phyloP scores from a whole-genome alignment of 2,888 invertebrate genomes.

The Mesodorylaimus sp. region DNA sequence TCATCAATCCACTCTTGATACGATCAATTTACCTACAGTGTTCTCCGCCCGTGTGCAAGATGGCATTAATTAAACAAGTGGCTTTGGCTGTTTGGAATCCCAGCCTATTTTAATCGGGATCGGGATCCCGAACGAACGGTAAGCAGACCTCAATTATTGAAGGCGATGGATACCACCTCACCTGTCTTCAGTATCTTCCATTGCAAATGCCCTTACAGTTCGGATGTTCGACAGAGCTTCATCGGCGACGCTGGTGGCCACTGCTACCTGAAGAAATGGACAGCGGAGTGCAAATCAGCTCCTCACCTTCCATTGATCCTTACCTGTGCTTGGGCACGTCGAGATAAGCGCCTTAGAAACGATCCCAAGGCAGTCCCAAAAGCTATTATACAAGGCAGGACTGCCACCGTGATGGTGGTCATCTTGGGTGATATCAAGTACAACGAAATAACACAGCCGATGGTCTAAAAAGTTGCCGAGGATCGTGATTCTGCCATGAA shows the following conservation, averaged over 20 bases:
- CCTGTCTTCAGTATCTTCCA: slow-evolving; percentile 65
- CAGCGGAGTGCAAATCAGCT: background rate
- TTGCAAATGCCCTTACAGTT: slow-evolving; percentile 81
- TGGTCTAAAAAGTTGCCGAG: slow-evolving; percentile 33
- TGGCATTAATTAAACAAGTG: too few species aligned
- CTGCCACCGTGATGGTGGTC: slow-evolving; percentile 61
- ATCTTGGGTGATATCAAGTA: slow-evolving; percentile 73
- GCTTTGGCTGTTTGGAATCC: too few species aligned
- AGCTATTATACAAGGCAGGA: slow-evolving; percentile 63
- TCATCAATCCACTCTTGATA: too few species aligned
- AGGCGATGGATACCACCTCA: slow-evolving; percentile 33
- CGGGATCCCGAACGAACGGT: background rate
- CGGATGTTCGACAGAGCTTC: slow-evolving; percentile 81
- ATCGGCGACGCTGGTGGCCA: slow-evolving; percentile 68
- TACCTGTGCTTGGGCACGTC: slow-evolving; percentile 56
- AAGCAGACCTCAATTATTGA: slow-evolving; percentile 1
- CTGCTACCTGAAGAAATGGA: slow-evolving; percentile 46
- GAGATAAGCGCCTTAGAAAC: slow-evolving; percentile 53
- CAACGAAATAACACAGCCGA: slow-evolving; percentile 58
- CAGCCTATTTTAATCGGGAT: too few species aligned
- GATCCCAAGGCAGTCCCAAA: slow-evolving; percentile 67
- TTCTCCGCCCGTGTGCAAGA: too few species aligned
- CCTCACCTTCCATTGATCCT: background rate
- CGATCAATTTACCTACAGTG: too few species aligned
- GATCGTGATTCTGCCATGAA: too few species aligned